Base-by-base conservation (phyloP, 1,140 invertebrate genomes). In the Thaumatotibia leucotreta region DNA sequence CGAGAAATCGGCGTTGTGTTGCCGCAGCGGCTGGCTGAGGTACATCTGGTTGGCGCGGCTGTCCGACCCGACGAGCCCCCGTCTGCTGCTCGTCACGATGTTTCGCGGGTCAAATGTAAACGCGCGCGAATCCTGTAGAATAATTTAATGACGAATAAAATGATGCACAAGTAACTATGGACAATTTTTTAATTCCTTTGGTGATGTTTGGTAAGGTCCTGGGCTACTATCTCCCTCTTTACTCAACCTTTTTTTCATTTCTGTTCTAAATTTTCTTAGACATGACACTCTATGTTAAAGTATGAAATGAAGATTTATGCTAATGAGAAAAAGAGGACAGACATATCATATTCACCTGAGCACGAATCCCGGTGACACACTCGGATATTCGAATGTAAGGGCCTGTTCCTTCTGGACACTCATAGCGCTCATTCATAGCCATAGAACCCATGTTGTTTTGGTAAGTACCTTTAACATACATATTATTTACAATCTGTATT, bases 301-400 rank as follows among this genome's bases (percentile, higher is more conserved):
- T n/a, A n/a, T n/a, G n/a, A n/a, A n/a, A n/a, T n/a, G n/a, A n/a
- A n/a, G n/a, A n/a, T n/a, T n/a, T n/a, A n/a, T n/a, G n/a, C n/a
- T n/a, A n/a, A n/a, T n/a, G n/a, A n/a, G n/a, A n/a, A n/a, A n/a
- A n/a, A n/a, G n/a, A n/a, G n/a, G n/a, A n/a, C n/a, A n/a, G n/a
- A n/a, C n/a, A n/a, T n/a, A n/a, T n/a, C n/a, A n/a, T 27, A 52
- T 52, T 63, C 79, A 89, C 87, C 79, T 77, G 79, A 23, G 79
- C 73, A 4, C 87, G 93, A 67, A 93, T 93, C 49, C 97, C 98
- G 63, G 97, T 97, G 69, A 96, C 95, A 85, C 97, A 98, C 86
- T 98, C 97, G 65, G 96, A 97, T 71, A 97, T 95, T 23, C 95
- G 94, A 89, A 96, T 96, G 76, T 97, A 97, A 0, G 95, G 95